phyloP scores from a whole-genome alignment of 2,113 vertebrate genomes.

The Leucoraja erinaceus region DNA sequence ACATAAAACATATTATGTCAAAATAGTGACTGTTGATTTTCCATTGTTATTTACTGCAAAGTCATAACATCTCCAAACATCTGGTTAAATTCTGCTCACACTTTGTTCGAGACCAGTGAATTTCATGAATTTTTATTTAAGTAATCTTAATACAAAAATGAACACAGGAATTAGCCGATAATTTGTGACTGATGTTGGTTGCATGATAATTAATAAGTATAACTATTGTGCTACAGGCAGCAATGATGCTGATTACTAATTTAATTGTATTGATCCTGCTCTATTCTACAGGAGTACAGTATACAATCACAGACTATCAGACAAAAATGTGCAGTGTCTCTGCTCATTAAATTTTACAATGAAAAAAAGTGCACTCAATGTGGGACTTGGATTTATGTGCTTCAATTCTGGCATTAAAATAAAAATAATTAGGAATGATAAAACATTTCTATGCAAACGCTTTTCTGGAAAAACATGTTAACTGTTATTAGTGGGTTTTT shows the following conservation, averaged over 20 bases:
- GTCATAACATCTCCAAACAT: neutral
- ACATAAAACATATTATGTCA: conserved; percentile 40
- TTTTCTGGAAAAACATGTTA: neutral
- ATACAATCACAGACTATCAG: neutral
- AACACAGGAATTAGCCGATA: neutral
- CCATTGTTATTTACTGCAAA: neutral
- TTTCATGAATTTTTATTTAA: no score
- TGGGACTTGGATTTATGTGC: neutral
- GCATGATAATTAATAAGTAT: neutral
- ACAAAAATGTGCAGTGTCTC: neutral
- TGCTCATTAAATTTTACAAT: neutral
- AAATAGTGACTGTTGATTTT: neutral
- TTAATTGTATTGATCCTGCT: neutral
- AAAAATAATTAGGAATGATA: neutral
- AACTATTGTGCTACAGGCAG: neutral
- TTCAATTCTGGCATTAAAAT: neutral
- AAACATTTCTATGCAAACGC: neutral
- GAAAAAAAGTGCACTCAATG: neutral
- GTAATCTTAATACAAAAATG: neutral
- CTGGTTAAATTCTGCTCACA: neutral
- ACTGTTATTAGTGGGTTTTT: no score
- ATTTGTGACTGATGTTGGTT: neutral
- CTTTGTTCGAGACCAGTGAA: no score
- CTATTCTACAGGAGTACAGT: neutral
- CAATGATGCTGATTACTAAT: neutral